Percentiles rank a stretch among this genome's conserved stretches.
These are phyloP conservation scores for Drosophila asahinai DNA, from an alignment of 1,140 invertebrate species.

Conservation along the genomic window DNA sequence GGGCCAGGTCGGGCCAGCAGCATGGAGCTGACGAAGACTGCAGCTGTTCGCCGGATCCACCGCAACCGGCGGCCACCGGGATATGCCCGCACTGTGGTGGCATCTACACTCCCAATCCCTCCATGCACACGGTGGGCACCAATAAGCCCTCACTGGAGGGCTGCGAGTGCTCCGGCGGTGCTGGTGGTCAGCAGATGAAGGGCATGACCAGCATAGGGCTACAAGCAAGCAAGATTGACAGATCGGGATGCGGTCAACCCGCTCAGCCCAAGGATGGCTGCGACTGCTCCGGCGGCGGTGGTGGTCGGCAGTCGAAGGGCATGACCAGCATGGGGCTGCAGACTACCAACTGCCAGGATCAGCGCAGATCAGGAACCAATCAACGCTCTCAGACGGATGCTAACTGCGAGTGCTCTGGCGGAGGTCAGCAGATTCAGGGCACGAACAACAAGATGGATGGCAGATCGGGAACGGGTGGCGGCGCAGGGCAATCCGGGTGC, in stretches of 20 bases:
- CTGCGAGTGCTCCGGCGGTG: neutral
- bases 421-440: no score
- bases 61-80: neutral
- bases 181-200: neutral
- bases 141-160: neutral
- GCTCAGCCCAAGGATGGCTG: no score
- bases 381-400: neutral
- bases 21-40: neutral
- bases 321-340: no score
- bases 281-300: no score
- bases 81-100: constrained; percentile 29
- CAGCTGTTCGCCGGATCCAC: neutral
- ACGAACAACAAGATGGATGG: no score
- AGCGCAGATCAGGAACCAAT: no score
- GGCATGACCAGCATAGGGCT: neutral
- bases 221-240: neutral
- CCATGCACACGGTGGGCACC: neutral
- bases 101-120: no score
- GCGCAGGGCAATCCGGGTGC: neutral
- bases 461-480: neutral
- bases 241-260: no score
- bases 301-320: no score
- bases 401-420: neutral
- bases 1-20: no score
- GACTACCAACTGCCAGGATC: no score